These are phyloP conservation scores for Eulemur rufifrons DNA, from an alignment of 2,113 vertebrate genomes.

Conservation along the genomic window DNA sequence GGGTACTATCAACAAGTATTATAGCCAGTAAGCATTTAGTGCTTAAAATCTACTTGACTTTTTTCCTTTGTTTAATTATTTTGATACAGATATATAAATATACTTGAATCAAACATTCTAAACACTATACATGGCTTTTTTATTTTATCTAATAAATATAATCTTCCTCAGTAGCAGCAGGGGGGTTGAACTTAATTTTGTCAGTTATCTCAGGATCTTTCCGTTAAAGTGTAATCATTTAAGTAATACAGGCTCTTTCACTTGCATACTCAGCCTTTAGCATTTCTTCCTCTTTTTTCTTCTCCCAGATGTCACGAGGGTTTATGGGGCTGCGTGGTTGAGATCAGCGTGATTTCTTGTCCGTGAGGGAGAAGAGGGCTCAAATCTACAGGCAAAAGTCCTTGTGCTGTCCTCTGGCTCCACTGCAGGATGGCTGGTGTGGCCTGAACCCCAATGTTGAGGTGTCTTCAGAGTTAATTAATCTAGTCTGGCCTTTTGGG, in stretches of 20 bases:
- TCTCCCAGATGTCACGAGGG: neutral
- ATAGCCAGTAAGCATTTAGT: neutral
- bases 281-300: conserved; percentile 16
- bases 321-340: no score
- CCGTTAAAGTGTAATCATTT: neutral
- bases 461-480: neutral
- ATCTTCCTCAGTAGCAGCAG: neutral
- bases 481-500: neutral
- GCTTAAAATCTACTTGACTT: neutral
- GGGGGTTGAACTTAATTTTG: neutral
- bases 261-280: neutral
- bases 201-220: conserved; percentile 19
- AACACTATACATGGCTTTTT: neutral
- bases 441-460: neutral
- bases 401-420: neutral
- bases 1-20: neutral
- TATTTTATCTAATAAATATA: neutral
- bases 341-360: neutral
- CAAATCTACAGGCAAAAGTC: neutral
- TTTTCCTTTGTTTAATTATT: neutral
- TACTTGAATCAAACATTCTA: neutral
- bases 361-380: neutral
- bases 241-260: neutral
- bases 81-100: neutral
- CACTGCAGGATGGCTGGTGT: neutral